Percentiles rank a stretch among this genome's conserved stretches.
Conservation (phyloP, 2,888 invertebrate species). For the Stenichneumon culpator region DNA sequence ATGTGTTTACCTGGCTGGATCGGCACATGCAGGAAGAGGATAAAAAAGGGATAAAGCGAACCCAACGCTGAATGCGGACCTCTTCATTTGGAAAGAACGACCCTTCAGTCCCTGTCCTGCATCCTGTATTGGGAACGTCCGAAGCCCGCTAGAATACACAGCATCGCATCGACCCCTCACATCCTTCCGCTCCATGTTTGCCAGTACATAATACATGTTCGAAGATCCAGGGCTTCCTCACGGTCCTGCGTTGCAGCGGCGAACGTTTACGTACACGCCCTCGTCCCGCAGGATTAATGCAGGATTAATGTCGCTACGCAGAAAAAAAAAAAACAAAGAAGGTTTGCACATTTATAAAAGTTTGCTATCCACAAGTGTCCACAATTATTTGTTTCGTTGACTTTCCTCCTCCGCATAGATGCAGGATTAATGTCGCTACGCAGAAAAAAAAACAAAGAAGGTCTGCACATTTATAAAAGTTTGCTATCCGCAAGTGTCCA, state of each 20-base stretch:
- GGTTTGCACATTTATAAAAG: too few species aligned
- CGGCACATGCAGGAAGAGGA: conserved; percentile 1
- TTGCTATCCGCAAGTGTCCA: too few species aligned
- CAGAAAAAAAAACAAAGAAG: too few species aligned
- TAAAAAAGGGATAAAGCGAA: conserved; percentile 6
- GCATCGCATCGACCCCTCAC: conserved; percentile 22
- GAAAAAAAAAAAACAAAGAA: not conserved
- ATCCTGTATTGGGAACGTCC: conserved; percentile 38
- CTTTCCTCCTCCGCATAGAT: not conserved
- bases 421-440: too few species aligned
- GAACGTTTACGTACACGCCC: conserved; percentile 6
- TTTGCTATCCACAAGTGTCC: too few species aligned
- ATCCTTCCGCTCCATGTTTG: conserved; percentile 13
- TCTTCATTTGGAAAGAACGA: conserved; percentile 35
- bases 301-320: not conserved
- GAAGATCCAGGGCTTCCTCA: conserved; percentile 24
- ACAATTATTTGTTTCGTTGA: not conserved
- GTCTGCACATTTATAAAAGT: too few species aligned
- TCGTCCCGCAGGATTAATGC: not conserved
- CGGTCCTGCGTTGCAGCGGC: conserved; percentile 20
- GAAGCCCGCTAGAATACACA: conserved; percentile 8
- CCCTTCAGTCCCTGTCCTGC: conserved; percentile 20
- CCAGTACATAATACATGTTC: conserved; percentile 40
- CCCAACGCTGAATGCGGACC: conserved; percentile 8
- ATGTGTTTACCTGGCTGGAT: conserved; percentile 7